These are phyloP conservation scores for Neopelma chrysocephalum DNA, from an alignment of 2,797 vertebrate genomes.

Conservation along the genomic window DNA sequence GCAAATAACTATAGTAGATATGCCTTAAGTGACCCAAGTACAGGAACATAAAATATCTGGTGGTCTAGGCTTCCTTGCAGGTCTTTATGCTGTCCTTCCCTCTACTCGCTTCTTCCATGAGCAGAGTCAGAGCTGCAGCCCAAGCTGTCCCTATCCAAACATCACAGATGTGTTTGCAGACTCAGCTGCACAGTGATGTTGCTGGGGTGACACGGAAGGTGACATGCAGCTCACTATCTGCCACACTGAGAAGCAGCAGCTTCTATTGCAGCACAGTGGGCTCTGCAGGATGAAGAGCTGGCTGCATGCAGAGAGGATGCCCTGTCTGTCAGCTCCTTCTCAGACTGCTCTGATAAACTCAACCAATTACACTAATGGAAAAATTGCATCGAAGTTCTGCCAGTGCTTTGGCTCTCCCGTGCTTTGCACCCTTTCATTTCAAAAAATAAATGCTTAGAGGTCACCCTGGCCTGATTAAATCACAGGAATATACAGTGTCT, in stretches of 20 bases:
- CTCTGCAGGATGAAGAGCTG: not conserved
- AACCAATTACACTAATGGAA: slow-evolving; percentile 35
- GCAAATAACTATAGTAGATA: not conserved
- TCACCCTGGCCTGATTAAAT: slow-evolving; percentile 43
- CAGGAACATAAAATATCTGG: not conserved
- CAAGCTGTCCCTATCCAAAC: not conserved
- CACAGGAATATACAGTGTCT: slow-evolving; percentile 21
- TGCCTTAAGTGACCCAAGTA: not conserved
- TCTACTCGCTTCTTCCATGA: not conserved
- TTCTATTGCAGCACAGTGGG: rapidly evolving
- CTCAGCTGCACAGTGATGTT: not conserved
- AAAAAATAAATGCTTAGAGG: slow-evolving; percentile 33
- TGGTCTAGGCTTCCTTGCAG: not conserved
- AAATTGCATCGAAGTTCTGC: not conserved
- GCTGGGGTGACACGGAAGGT: not conserved
- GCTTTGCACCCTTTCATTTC: not conserved
- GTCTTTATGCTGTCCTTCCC: not conserved
- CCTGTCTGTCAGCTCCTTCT: not conserved
- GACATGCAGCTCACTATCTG: not conserved
- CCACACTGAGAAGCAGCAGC: not conserved
- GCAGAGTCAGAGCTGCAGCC: not conserved
- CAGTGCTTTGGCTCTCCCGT: not conserved
- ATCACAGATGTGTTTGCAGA: not conserved
- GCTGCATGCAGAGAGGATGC: not conserved
- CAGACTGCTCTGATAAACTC: not conserved